phyloP scores from a whole-genome alignment of 30 jellyfish, hydroid and myxozoan species.

The Aurelia coerulea region DNA sequence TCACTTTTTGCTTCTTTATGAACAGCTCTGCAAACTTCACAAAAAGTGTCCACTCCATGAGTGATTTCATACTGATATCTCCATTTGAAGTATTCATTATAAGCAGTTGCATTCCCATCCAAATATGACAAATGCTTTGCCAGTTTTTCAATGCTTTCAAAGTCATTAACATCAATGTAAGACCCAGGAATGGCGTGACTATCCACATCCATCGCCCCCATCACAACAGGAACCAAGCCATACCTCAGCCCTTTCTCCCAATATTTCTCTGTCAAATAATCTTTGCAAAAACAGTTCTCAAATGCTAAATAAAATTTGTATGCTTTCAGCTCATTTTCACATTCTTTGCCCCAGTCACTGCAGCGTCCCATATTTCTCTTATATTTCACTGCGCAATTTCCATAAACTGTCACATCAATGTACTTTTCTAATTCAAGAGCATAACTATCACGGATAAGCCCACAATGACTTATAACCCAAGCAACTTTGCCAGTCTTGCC shows the following conservation, averaged over 20 bases:
- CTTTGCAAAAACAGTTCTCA: slow-evolving; percentile 95
- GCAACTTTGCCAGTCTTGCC: slow-evolving; percentile 80
- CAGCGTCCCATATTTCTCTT: slow-evolving; percentile 86
- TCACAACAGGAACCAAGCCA: slow-evolving; percentile 90
- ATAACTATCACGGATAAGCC: slow-evolving; percentile 85
- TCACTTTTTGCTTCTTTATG: slow-evolving; percentile 37
- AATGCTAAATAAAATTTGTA: slow-evolving; percentile 91
- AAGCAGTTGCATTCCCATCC: slow-evolving; percentile 84
- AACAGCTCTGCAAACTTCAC: slow-evolving; percentile 81
- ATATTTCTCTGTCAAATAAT: slow-evolving; percentile 93
- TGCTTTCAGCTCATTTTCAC: slow-evolving; percentile 63
- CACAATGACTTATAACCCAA: slow-evolving; percentile 98
- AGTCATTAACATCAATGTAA: slow-evolving; percentile 78
- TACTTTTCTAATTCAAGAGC: slow-evolving; percentile 81
- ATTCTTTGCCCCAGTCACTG: slow-evolving; percentile 59
- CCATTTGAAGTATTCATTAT: slow-evolving; percentile 92
- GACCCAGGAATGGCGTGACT: slow-evolving; percentile 81
- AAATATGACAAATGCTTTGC: slow-evolving; percentile 75
- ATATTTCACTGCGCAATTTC: slow-evolving; percentile 78
- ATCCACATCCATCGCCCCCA: slow-evolving; percentile 76
- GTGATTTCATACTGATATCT: slow-evolving; percentile 71
- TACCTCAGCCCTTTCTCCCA: slow-evolving; percentile 84
- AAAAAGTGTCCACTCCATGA: slow-evolving; percentile 72
- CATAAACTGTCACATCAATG: slow-evolving; percentile 86
- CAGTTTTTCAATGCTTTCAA: slow-evolving; percentile 65